Conservation (phyloP, 2,113 vertebrate species). For the Aspiorhynchus laticeps region DNA sequence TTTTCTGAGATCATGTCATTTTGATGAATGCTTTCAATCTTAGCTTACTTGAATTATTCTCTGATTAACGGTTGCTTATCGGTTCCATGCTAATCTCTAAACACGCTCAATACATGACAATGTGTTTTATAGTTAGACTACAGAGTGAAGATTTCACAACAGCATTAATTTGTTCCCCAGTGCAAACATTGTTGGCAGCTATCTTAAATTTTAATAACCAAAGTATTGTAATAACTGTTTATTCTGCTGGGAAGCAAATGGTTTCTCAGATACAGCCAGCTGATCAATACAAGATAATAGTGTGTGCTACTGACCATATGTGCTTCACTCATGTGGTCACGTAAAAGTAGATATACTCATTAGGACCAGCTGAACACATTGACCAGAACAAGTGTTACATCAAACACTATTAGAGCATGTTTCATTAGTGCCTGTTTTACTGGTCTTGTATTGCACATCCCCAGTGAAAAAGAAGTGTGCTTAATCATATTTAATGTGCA, state of each 20-base stretch:
- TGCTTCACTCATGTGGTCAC: background rate
- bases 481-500: too few species aligned
- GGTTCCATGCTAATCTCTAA: background rate
- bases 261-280: background rate
- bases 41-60: background rate
- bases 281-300: background rate
- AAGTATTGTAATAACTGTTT: background rate
- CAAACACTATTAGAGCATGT: background rate
- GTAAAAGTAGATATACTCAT: background rate
- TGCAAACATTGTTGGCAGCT: too few species aligned
- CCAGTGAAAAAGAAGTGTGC: too few species aligned
- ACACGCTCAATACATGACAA: background rate
- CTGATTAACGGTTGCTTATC: background rate
- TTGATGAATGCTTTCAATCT: constrained; percentile 15
- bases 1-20: constrained; percentile 21
- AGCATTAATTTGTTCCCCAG: too few species aligned
- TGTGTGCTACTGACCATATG: too few species aligned
- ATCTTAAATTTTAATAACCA: background rate
- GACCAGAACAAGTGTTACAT: background rate
- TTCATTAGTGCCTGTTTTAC: too few species aligned
- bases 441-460: too few species aligned
- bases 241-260: background rate
- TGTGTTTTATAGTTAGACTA: constrained; percentile 14
- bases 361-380: background rate
- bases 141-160: background rate